A percentile compares a stretch with the other conserved stretches of the same genome.
Evolutionary conservation across 2,797 vertebrate species (phyloP).

Genomic region (Gobio occitaniae): DNA sequence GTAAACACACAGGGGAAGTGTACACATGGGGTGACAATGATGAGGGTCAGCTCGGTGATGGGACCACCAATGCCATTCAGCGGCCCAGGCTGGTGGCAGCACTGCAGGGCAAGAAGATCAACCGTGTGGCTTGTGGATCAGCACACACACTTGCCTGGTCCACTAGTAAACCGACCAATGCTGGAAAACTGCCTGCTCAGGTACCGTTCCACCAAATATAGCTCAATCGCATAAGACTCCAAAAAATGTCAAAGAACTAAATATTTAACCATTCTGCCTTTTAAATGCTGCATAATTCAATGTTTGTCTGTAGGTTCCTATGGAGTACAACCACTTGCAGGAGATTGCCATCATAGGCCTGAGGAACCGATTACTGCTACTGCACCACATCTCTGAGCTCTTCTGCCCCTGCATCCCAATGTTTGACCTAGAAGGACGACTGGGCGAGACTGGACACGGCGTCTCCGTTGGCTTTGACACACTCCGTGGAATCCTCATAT

Average conservation of each 20-base stretch:
- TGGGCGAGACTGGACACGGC: slow-evolving; percentile 91
- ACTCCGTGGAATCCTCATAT: slow-evolving; percentile 94
- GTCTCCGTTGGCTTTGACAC: slow-evolving; percentile 94
- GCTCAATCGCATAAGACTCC: neutral
- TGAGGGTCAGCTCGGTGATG: slow-evolving; percentile 97
- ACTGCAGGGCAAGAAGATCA: slow-evolving; percentile 98
- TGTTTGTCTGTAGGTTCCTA: slow-evolving; percentile 85
- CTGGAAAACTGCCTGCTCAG: slow-evolving; percentile 95
- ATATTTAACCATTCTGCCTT: neutral
- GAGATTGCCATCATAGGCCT: slow-evolving; percentile 92
- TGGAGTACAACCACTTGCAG: slow-evolving; percentile 99
- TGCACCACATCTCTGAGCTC: slow-evolving; percentile 97
- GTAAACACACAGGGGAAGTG: slow-evolving; percentile 87
- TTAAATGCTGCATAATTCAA: neutral
- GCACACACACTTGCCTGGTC: slow-evolving; percentile 98
- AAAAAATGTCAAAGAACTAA: neutral
- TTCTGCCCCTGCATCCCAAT: slow-evolving; percentile 99
- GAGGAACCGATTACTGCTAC: slow-evolving; percentile 92
- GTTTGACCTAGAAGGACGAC: slow-evolving; percentile 96
- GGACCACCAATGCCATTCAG: slow-evolving; percentile 98
- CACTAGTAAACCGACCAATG: slow-evolving; percentile 97
- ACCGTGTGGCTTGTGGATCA: slow-evolving; percentile 96
- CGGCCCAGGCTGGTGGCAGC: slow-evolving; percentile 95
- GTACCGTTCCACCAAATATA: slow-evolving; percentile 69
- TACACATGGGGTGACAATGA: slow-evolving; percentile 99